Percentiles rank a stretch among this genome's conserved stretches.
These are phyloP conservation scores for Clusia tigrina DNA, from an alignment of 2,888 invertebrate species.

Conservation along the genomic window DNA sequence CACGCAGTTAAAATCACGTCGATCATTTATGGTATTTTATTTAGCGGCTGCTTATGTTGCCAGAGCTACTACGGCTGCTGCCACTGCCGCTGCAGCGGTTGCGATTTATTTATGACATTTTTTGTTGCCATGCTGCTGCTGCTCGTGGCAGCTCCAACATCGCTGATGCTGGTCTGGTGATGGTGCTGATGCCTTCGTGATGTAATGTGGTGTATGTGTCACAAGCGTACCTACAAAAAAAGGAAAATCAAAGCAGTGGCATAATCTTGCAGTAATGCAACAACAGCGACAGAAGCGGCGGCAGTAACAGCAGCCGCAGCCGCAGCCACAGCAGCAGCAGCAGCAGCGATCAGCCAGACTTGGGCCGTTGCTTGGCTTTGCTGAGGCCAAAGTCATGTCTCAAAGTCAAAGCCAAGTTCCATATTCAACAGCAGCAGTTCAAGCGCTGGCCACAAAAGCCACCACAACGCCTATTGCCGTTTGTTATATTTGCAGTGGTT, in stretches of 20 bases:
- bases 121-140: constrained; percentile 40
- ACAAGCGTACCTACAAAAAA: no score
- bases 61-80: constrained; percentile 49
- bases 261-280: no score
- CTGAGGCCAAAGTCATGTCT: constrained; percentile 45
- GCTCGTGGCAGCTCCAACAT: constrained; percentile 14
- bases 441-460: neutral
- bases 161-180: no score
- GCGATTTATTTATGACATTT: constrained; percentile 58
- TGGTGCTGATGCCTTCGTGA: constrained; percentile 53
- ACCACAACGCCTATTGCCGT: neutral
- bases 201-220: constrained; percentile 50
- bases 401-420: constrained; percentile 60
- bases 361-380: neutral
- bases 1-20: constrained; percentile 50
- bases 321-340: constrained; percentile 26
- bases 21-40: constrained; percentile 62
- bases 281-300: constrained; percentile 32
- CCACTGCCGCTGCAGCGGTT: constrained; percentile 14
- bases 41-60: constrained; percentile 51
- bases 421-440: constrained; percentile 54
- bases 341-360: constrained; percentile 39
- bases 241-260: neutral
- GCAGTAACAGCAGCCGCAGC: constrained; percentile 41
- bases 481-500: neutral